Evolutionary conservation across 2,113 vertebrate genomes (phyloP).

Genomic region (Sebastes schlegelii): DNA sequence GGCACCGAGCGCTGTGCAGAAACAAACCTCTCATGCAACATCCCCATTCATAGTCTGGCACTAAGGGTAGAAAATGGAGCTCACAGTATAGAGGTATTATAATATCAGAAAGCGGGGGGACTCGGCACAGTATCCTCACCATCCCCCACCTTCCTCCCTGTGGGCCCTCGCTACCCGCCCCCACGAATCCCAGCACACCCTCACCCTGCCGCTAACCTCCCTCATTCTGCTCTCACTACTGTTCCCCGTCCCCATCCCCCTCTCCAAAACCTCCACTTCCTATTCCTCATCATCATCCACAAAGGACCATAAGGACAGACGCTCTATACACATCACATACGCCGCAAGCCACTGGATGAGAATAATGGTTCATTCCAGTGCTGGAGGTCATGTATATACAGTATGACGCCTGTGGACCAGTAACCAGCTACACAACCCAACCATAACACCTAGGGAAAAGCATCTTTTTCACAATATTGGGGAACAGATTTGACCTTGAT

Average conservation of each 20-base stretch:
- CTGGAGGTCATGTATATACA: slow-evolving; percentile 23
- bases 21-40: slow-evolving; percentile 64
- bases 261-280: slow-evolving; percentile 22
- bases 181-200: slow-evolving; percentile 46
- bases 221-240: slow-evolving; percentile 6
- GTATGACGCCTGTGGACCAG: neutral
- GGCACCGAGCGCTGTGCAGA: slow-evolving; percentile 45
- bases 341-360: slow-evolving; percentile 14
- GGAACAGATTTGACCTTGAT: neutral
- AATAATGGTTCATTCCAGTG: slow-evolving; percentile 33
- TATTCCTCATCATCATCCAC: slow-evolving; percentile 46
- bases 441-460: neutral
- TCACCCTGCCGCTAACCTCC: slow-evolving; percentile 45
- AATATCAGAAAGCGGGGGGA: slow-evolving; percentile 38
- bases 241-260: slow-evolving; percentile 49
- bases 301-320: slow-evolving; percentile 13
- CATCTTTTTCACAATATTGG: neutral
- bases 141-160: slow-evolving; percentile 31
- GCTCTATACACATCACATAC: slow-evolving; percentile 22
- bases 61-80: slow-evolving; percentile 47
- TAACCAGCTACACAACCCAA: neutral
- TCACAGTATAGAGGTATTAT: slow-evolving; percentile 48
- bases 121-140: slow-evolving; percentile 29
- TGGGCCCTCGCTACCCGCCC: slow-evolving; percentile 46
- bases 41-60: slow-evolving; percentile 61